Percentiles rank a stretch among this genome's conserved stretches.
Conservation (phyloP, 2,888 invertebrate species). For the Odontocerum albicorne region DNA sequence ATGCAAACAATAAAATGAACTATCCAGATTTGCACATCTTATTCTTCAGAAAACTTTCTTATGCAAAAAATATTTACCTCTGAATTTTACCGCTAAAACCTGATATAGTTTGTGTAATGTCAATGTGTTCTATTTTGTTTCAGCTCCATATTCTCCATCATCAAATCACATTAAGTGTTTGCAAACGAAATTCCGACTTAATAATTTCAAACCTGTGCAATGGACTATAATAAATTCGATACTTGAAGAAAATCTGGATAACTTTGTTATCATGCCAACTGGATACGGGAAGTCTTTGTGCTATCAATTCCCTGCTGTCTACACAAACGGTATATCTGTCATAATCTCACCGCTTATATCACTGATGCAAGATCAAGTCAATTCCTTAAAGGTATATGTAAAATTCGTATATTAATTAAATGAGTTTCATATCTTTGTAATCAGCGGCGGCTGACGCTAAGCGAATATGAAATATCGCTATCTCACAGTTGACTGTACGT, state of each 20-base stretch:
- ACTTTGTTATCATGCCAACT: slow-evolving; percentile 67
- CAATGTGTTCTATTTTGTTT: slow-evolving; percentile 9
- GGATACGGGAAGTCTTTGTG: slow-evolving; percentile 72
- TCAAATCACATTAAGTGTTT: slow-evolving; percentile 47
- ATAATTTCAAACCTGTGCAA: slow-evolving; percentile 57
- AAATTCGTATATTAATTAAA: background rate
- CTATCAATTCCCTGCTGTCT: slow-evolving; percentile 69
- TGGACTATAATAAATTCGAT: slow-evolving; percentile 60
- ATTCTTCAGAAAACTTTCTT: too few relatives aligned
- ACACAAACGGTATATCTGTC: slow-evolving; percentile 54
- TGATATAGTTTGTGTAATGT: too few relatives aligned
- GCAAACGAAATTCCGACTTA: slow-evolving; percentile 55
- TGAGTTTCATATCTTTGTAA: background rate
- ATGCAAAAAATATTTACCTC: too few relatives aligned
- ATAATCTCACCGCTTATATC: slow-evolving; percentile 72
- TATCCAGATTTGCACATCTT: too few relatives aligned
- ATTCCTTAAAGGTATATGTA: slow-evolving; percentile 50
- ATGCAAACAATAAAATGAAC: too few relatives aligned
- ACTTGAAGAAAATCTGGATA: slow-evolving; percentile 56
- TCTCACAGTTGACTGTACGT: too few relatives aligned
- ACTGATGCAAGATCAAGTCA: slow-evolving; percentile 72
- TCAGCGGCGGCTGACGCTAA: too few relatives aligned
- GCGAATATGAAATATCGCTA: too few relatives aligned
- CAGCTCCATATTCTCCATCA: slow-evolving; percentile 5
- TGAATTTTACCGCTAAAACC: too few relatives aligned